Base-by-base conservation (phyloP, 2,888 invertebrate genomes). In the Unio pictorum region DNA sequence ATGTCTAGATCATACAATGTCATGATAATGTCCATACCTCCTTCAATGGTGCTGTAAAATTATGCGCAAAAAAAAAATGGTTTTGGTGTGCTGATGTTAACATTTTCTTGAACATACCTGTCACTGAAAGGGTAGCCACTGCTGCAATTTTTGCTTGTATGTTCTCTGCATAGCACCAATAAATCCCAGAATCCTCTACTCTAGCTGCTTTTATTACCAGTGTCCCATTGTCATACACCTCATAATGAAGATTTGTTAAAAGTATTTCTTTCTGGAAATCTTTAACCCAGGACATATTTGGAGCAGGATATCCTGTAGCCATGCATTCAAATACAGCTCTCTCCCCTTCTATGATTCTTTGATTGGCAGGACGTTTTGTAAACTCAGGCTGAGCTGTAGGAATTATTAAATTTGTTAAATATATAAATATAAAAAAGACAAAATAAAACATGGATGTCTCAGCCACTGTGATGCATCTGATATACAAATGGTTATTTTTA, bases 141-240 rank as follows among this genome's bases (percentile, higher is more conserved):
- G 74, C 66, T 20, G 65, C 30, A 55, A 66, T 66, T 45, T 63
- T 55, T 26, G 71, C 71, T 20, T 64, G 67, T 15, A 26, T 64
- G 55, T 77, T 77, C 20, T 61, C 55, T 20, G 77, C 73, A 15
- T 54, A 59, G 67, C 77, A 77, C 57, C 68, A 69, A 64, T 77
- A 77, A 6, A 73, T 64, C 11, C 77, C 77, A n/a, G 59, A 66
- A 69, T 77, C 77, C 55, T 59, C 34, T 45, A 57, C 60, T 23
- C 62, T 69, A 11, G 71, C 73, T 34, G 67, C 64, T 26, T 71
- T 73, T 28, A 77, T 68, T 4, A 72, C 74, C 57, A 77, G 55
- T 8, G 68, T 73, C 63, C 75, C 67, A 72, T 77, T 77, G 26
- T 75, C 55, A 59, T 68, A 77, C n/a, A 77, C 68, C 71, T 77